Evolutionary conservation across 2,113 vertebrate species (phyloP), one percentile per base, ranked within the genome.

Genomic region (Apteryx owenii): DNA sequence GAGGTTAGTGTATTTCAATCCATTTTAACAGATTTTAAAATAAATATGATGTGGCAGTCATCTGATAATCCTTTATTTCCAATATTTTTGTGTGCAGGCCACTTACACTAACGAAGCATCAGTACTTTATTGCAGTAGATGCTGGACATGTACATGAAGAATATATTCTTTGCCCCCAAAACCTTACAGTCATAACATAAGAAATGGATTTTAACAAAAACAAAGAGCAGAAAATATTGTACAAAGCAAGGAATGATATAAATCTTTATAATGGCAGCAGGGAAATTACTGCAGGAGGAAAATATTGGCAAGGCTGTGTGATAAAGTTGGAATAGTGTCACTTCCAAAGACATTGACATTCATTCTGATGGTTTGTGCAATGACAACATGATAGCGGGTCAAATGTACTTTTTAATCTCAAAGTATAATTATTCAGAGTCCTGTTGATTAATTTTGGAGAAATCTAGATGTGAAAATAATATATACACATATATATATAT

Each of bases 291-390:
- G 38, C 16, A 48, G 58, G 79, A 62, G 16, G 16, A 29, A 84
- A 82, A 25, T 6, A 4, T 48, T 66, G 29, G 22, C 40, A 44
- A 64, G 48, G 29, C 53, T 82, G 25, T 0, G 0, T 54, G 25
- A n/a, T 75, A 5, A 0, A 1, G 42, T 31, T 85, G 51, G 21
- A 88, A 36, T 29, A 0, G 1, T 56, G 38, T 66, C 5, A 22
- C 76, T 81, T 91, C 62, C 48, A 42, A 61, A 66, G 23, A n/a
- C 50, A 26, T 70, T 72, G 25, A 54, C 0, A 2, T 72, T 73
- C 17, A 8, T 87, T 87, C 31, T 89, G 13, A 61, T 87, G n/a
- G 66, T 90, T 85, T 82, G 42, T 60, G 44, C 3, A 1, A 2
- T 71, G 33, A 23, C 21, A 23, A 0, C n/a, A 10, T 77, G 19